phyloP scores from a whole-genome alignment of 92 coral and sea anemone genomes.

The Isaurus tuberculatus region DNA sequence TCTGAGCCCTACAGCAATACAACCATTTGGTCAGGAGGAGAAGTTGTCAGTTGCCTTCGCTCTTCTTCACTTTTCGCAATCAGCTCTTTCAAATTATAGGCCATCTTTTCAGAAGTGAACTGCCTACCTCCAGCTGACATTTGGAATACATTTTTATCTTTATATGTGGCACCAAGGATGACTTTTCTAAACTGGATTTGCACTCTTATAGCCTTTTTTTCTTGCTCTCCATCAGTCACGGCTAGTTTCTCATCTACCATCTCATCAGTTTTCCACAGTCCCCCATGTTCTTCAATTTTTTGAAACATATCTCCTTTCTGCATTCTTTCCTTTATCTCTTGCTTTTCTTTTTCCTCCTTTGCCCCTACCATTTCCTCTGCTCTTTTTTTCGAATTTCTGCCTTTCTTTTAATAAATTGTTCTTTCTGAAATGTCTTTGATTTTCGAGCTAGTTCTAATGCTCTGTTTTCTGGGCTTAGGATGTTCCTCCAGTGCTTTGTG shows the following conservation, averaged over 20 bases:
- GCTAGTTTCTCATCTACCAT: background rate
- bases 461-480: constrained; percentile 21
- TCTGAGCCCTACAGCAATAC: constrained; percentile 24
- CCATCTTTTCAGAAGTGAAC: constrained; percentile 7
- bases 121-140: background rate
- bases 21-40: background rate
- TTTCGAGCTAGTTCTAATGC: constrained; percentile 22
- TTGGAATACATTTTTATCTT: constrained; percentile 44
- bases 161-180: constrained; percentile 40
- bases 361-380: constrained; percentile 17
- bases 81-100: background rate
- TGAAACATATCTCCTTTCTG: constrained; percentile 34
- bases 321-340: constrained; percentile 36
- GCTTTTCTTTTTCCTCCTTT: constrained; percentile 14
- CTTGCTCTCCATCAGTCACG: background rate
- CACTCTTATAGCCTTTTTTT: constrained; percentile 2
- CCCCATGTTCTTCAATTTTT: constrained; percentile 42
- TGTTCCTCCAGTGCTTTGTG: constrained; percentile 28
- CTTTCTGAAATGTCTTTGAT: constrained; percentile 4
- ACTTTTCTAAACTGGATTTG: constrained; percentile 40
- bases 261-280: constrained; percentile 13
- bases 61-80: constrained; percentile 12
- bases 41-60: constrained; percentile 15
- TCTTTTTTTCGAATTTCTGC: constrained; percentile 31
- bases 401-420: constrained; percentile 19